Evolutionary conservation across 2,888 invertebrate species (phyloP), one percentile per base, ranked within the genome.

Genomic region (Micoletzkya japonica): DNA sequence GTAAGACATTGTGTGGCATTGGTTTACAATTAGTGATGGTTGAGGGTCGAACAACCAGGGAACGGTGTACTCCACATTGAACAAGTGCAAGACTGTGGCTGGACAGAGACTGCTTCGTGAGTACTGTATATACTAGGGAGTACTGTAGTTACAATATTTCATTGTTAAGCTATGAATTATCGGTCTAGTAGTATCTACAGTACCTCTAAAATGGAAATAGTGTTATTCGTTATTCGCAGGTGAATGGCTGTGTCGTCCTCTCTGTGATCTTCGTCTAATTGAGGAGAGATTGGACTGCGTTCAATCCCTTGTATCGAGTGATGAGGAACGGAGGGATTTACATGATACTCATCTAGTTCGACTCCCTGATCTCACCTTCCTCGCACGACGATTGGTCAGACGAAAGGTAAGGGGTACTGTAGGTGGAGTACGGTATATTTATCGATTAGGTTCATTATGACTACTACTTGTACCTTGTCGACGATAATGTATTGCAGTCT

Each of bases 221-320:
- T 7, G 17, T 20, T 61, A 59, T 66, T 39, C 14, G 24, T 54
- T 66, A 37, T 56, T 77, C n/a, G 36, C 57, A 81, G 81, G 75
- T 28, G 81, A 81, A 64, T 84, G 84, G 84, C 61, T 85, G n/a
- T 76, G 81, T 24, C 77, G 78, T 7, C 84, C 84, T n/a, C 75
- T 83, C 7, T 77, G 74, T 52, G 74, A 81, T 52, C 37, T 77
- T 17, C 72, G 77, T 14, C 74, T 70, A 4, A 76, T 84, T 49
- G 73, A 75, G 24, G 79, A 82, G 70, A 74, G 84, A 17, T 24
- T 30, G 10, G 66, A 66, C 37, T 36, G 36, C 30, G 44, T 66
- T 32, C 56, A 66, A 56, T 34, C 37, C 6, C 39, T 66, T 10
- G 32, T 66, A 20, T 36, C 54, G 10, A n/a, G 37, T 4, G n/a